Conservation (phyloP, 1,140 invertebrate genomes). For the Drosophila tropicalis region DNA sequence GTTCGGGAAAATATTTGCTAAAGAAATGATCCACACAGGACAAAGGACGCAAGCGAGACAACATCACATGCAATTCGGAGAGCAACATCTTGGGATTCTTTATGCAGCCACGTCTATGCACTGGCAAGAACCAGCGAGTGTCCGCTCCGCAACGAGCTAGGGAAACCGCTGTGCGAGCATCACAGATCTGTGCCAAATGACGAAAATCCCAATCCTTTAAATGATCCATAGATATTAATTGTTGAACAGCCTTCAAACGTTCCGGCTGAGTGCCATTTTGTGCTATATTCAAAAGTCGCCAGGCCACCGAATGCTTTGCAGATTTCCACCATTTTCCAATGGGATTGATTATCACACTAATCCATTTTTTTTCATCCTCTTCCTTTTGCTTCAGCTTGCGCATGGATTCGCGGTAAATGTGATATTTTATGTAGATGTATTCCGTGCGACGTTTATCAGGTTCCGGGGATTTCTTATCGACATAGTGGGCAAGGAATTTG, state of each 20-base stretch:
- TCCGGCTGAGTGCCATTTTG: constrained; percentile 80
- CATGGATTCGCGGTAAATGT: constrained; percentile 82
- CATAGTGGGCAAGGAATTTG: constrained; percentile 63
- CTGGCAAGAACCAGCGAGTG: constrained; percentile 85
- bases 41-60: constrained; percentile 61
- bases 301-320: constrained; percentile 84
- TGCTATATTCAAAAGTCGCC: constrained; percentile 83
- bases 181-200: constrained; percentile 87
- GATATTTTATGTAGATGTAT: constrained; percentile 83
- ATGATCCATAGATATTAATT: constrained; percentile 82
- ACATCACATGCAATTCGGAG: constrained; percentile 70
- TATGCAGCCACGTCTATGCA: constrained; percentile 70
- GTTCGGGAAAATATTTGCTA: constrained; percentile 79
- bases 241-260: constrained; percentile 83
- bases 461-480: constrained; percentile 64
- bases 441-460: constrained; percentile 77
- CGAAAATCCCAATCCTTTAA: constrained; percentile 86
- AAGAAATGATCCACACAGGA: constrained; percentile 78
- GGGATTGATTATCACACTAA: constrained; percentile 80
- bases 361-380: constrained; percentile 82
- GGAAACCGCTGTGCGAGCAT: constrained; percentile 86
- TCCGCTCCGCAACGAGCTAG: constrained; percentile 85
- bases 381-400: constrained; percentile 73
- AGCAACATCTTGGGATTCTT: constrained; percentile 78
- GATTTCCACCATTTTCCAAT: constrained; percentile 83